Base-by-base conservation (phyloP, 37 sponge, comb jelly and placozoan species). In the Crambe crambe region DNA sequence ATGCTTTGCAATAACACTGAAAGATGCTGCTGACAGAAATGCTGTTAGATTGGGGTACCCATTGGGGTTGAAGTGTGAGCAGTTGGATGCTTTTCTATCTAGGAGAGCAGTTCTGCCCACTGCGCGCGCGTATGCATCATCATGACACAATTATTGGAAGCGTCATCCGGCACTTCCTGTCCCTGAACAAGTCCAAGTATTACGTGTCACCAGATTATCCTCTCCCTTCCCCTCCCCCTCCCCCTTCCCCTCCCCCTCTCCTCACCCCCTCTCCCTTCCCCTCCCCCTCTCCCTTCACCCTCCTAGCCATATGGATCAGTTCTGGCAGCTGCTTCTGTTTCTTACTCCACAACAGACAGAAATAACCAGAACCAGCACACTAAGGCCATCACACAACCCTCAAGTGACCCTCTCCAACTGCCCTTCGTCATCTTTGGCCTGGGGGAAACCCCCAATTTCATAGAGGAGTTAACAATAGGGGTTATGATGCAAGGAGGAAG, bases 401-500 rank as follows among this genome's bases (percentile, higher is more conserved):
- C 56, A 43, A 21, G 37, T 29, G 63, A 26, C 29, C 47, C 42
- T 42, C 77, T 70, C 31, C 76, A 80, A 30, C 89, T 91, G 15
- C 92, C 92, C 21, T 91, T 79, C 64, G 42, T 87, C 23, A n/a
- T 91, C 21, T 82, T 91, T 78, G 92, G 92, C 38, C 73, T 91
- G 30, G 86, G 82, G 30, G 75, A 72, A 40, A 91, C 88, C 31
- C 82, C 92, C 20, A 91, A 80, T 31, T 87, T 88, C 67, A 68
- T 91, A 32, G 84, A 87, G 78, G 40, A 37, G 3, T 75, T 91
- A 23, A 65, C 78, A 0, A 63, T 91, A 1, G 85, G 86, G 20
- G 72, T 58, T n/a, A 68, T 56, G 3, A 32, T 65, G 30, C 12
- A 2, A 65, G 35, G 2, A 2, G 3, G 68, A 42, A 30, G 29